Conservation (phyloP, 2,888 invertebrate genomes). For the Sinopyrophorus schimmeli region DNA sequence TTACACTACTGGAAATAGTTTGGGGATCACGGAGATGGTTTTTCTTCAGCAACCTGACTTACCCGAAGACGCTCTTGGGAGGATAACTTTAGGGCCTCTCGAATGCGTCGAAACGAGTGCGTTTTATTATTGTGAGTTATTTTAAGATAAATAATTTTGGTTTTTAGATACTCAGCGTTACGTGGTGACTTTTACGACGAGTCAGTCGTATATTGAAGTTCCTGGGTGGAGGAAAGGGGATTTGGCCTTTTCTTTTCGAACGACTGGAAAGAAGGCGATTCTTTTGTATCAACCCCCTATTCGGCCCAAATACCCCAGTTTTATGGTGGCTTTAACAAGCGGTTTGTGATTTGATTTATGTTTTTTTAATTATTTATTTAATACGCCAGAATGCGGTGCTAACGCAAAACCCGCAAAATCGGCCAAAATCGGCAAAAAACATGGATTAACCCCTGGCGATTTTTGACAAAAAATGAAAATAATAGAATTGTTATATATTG, state of each 20-base stretch:
- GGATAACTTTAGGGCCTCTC: conserved; percentile 87
- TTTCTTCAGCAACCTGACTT: conserved; percentile 85
- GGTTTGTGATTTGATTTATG: conserved; percentile 57
- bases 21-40: conserved; percentile 89
- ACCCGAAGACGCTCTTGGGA: conserved; percentile 79
- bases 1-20: conserved; percentile 75
- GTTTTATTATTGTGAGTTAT: conserved; percentile 49
- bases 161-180: conserved; percentile 84
- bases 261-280: conserved; percentile 88
- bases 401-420: too few relatives aligned
- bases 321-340: conserved; percentile 87
- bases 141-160: conserved; percentile 1
- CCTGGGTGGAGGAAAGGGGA: conserved; percentile 93
- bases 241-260: conserved; percentile 89
- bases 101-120: conserved; percentile 94
- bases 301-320: conserved; percentile 84
- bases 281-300: conserved; percentile 89
- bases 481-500: too few relatives aligned
- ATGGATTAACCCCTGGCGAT: too few relatives aligned
- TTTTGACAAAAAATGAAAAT: too few relatives aligned
- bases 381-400: too few relatives aligned
- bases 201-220: conserved; percentile 89
- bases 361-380: too few relatives aligned
- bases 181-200: conserved; percentile 91
- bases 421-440: too few relatives aligned